phyloP scores from a whole-genome alignment of 2,113 vertebrate species.

The Hassar affinis region DNA sequence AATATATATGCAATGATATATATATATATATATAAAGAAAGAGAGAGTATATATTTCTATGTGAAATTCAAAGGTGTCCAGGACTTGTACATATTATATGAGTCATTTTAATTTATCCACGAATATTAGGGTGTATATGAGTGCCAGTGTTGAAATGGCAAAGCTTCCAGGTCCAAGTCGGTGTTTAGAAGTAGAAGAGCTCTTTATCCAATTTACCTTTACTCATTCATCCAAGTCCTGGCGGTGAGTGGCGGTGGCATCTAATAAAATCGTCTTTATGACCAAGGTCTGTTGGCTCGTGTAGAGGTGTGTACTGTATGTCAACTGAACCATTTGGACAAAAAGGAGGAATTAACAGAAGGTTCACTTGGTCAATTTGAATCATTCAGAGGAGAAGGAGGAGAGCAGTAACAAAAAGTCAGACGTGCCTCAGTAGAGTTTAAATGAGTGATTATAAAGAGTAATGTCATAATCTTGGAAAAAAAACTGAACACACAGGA shows the following conservation, averaged over 20 bases:
- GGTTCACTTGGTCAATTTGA: not conserved
- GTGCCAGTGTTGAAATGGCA: slow-evolving; percentile 55
- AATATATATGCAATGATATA: slow-evolving; percentile 65
- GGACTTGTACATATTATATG: slow-evolving; percentile 73
- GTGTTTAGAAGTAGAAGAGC: slow-evolving; percentile 48
- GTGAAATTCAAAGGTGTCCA: slow-evolving; percentile 59
- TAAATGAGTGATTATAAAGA: not conserved
- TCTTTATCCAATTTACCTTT: slow-evolving; percentile 55
- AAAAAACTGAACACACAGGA: not conserved
- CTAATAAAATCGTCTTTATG: slow-evolving; percentile 63
- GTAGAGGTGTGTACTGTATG: slow-evolving; percentile 1
- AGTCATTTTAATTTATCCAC: slow-evolving; percentile 63
- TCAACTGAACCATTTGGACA: not conserved
- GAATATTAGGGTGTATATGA: slow-evolving; percentile 55
- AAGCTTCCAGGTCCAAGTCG: slow-evolving; percentile 57
- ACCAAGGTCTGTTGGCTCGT: slow-evolving; percentile 32
- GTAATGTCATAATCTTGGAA: not conserved
- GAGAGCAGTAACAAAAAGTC: not conserved
- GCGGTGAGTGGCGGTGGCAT: slow-evolving; percentile 52
- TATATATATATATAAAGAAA: too few relatives aligned
- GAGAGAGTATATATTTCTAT: slow-evolving; percentile 65
- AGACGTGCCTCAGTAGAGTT: not conserved
- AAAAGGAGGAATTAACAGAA: too few relatives aligned
- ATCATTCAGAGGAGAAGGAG: not conserved
- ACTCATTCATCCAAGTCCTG: slow-evolving; percentile 57